Conservation (phyloP, 2,113 vertebrate genomes). For the Elephas maximus region DNA sequence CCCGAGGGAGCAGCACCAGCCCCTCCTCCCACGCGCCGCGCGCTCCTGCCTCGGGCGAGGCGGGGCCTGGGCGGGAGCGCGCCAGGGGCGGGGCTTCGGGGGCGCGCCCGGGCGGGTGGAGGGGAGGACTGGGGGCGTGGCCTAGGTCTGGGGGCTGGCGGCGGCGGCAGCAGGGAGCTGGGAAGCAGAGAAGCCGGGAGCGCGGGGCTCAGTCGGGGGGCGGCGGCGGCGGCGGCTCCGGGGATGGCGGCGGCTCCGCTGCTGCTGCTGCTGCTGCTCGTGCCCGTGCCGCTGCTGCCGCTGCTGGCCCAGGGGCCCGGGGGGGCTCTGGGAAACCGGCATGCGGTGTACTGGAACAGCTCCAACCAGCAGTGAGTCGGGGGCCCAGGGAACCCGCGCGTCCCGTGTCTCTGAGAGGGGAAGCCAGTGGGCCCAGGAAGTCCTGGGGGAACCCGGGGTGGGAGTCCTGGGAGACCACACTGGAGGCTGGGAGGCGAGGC, state of each 20-base stretch:
- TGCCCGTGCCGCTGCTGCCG: slow-evolving; percentile 85
- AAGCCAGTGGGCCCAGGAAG: slow-evolving; percentile 51
- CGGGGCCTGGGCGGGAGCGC: slow-evolving; percentile 74
- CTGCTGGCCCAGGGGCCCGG: slow-evolving; percentile 84
- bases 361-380: slow-evolving; percentile 96
- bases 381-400: slow-evolving; percentile 57
- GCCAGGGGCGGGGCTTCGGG: slow-evolving; percentile 71
- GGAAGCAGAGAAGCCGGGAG: slow-evolving; percentile 77
- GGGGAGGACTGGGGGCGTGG: slow-evolving; percentile 71
- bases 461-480: slow-evolving; percentile 40
- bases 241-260: slow-evolving; percentile 87
- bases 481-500: slow-evolving; percentile 8
- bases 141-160: slow-evolving; percentile 57
- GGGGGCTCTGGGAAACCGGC: slow-evolving; percentile 91
- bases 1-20: neutral
- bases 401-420: slow-evolving; percentile 36
- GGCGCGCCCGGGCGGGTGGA: slow-evolving; percentile 74
- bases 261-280: slow-evolving; percentile 83
- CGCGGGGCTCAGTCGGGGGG: slow-evolving; percentile 84
- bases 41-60: slow-evolving; percentile 46
- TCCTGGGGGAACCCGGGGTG: slow-evolving; percentile 38
- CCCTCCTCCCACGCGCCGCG: slow-evolving; percentile 62
- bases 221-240: slow-evolving; percentile 85
- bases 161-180: slow-evolving; percentile 73
- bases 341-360: slow-evolving; percentile 97